Conservation (phyloP, 2,113 vertebrate species). For the Heteronetta atricapilla region DNA sequence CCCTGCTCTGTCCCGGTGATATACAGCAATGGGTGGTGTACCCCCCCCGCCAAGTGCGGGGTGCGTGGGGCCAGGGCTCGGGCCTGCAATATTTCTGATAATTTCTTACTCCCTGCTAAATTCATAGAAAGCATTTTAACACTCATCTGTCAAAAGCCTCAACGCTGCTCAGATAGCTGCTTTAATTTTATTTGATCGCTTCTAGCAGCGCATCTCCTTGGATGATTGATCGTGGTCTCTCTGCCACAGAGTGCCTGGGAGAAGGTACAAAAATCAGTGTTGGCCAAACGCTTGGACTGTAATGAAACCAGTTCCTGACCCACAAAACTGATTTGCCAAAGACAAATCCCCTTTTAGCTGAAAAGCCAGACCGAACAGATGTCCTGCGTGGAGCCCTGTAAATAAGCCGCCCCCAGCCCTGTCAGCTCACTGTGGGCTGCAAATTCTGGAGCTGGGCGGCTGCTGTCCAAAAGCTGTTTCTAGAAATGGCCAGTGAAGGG, state of each 20-base stretch:
- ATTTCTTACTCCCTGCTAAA: background rate
- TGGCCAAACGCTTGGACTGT: conserved; percentile 22
- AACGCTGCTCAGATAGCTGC: background rate
- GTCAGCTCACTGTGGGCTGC: background rate
- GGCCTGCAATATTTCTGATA: background rate
- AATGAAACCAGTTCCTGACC: background rate
- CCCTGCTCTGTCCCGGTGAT: background rate
- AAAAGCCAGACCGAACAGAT: conserved; percentile 63
- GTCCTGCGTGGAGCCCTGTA: conserved; percentile 20
- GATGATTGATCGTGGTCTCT: conserved; percentile 2
- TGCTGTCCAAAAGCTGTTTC: background rate
- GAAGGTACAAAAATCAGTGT: background rate
- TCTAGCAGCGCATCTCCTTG: background rate
- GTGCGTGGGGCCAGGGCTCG: background rate
- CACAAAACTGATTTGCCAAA: conserved; percentile 46
- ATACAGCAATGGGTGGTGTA: background rate
- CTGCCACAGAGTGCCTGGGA: background rate
- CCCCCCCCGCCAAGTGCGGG: background rate
- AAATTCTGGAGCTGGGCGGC: background rate
- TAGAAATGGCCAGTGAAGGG: background rate
- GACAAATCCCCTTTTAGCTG: conserved; percentile 35
- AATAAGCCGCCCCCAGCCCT: conserved; percentile 29
- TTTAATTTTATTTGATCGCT: conserved; percentile 23
- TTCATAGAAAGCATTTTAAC: background rate
- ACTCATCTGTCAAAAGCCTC: background rate